Conservation (phyloP, 2,888 invertebrate genomes). For the Drosophila borborema region DNA sequence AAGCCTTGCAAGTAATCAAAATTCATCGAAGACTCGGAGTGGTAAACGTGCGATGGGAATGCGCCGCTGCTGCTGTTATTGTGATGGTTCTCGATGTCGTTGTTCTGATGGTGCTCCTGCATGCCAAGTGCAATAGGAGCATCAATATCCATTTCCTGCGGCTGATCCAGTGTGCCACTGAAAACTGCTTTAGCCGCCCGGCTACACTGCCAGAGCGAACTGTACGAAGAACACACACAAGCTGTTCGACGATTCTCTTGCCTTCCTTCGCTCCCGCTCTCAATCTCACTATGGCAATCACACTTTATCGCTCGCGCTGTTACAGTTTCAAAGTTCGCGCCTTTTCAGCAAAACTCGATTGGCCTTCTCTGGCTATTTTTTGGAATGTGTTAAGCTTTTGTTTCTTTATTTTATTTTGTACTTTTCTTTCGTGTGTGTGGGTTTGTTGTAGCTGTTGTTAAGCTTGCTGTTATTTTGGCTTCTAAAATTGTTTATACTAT, state of each 20-base stretch:
- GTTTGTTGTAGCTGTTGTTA: slow-evolving; percentile 42
- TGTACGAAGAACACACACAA: slow-evolving; percentile 1
- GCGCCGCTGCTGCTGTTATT: slow-evolving; percentile 48
- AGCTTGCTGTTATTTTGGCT: slow-evolving; percentile 20
- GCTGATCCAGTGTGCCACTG: slow-evolving; percentile 69
- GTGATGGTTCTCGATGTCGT: slow-evolving; percentile 26
- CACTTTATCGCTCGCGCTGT: not conserved
- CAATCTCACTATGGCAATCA: not conserved
- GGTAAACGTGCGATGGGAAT: slow-evolving; percentile 60
- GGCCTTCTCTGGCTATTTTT: slow-evolving; percentile 47
- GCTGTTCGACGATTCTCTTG: slow-evolving; percentile 5
- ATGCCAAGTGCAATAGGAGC: slow-evolving; percentile 80
- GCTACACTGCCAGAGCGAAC: slow-evolving; percentile 16
- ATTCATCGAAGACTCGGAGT: slow-evolving; percentile 84
- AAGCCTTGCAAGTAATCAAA: slow-evolving; percentile 83
- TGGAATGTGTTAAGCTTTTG: slow-evolving; percentile 69
- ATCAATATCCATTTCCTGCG: slow-evolving; percentile 85
- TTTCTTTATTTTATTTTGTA: not conserved
- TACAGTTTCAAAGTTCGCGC: slow-evolving; percentile 43
- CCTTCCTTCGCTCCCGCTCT: not conserved
- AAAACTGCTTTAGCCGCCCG: slow-evolving; percentile 25
- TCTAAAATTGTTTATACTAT: slow-evolving; percentile 47
- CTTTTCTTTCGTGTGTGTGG: slow-evolving; percentile 43
- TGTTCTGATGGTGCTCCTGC: slow-evolving; percentile 74
- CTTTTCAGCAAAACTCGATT: slow-evolving; percentile 33